phyloP scores from a whole-genome alignment of 1,140 invertebrate species.

The Periplaneta americana region DNA sequence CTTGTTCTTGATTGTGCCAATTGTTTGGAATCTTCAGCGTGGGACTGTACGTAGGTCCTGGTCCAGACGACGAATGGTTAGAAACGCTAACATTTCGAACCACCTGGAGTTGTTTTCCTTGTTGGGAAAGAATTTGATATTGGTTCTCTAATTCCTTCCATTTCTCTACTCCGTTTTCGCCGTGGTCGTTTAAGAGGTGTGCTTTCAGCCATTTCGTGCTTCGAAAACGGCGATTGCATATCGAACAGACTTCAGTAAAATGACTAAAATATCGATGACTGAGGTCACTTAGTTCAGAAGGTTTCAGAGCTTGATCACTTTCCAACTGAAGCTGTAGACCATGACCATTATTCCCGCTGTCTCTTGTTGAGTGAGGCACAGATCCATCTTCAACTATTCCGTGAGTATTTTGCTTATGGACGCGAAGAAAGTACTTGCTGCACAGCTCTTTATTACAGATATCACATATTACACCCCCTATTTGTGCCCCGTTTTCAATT shows the following conservation, averaged over 20 bases:
- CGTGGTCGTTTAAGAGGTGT: slow-evolving; percentile 83
- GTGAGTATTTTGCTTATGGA: slow-evolving; percentile 97
- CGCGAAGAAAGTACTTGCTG: slow-evolving; percentile 94
- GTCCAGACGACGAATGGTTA: not conserved
- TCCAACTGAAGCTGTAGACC: slow-evolving; percentile 8
- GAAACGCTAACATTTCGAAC: not conserved
- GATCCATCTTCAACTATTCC: slow-evolving; percentile 72
- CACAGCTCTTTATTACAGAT: slow-evolving; percentile 96
- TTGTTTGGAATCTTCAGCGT: slow-evolving; percentile 57
- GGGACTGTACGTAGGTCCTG: slow-evolving; percentile 33
- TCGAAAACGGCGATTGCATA: slow-evolving; percentile 83
- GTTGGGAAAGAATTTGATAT: slow-evolving; percentile 19
- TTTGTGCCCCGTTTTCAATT: slow-evolving; percentile 84
- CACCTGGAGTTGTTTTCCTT: slow-evolving; percentile 1
- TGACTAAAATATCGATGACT: slow-evolving; percentile 60
- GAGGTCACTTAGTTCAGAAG: slow-evolving; percentile 47
- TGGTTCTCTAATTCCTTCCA: slow-evolving; percentile 52
- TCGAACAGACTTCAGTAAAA: slow-evolving; percentile 74
- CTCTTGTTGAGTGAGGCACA: slow-evolving; percentile 18
- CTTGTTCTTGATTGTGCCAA: slow-evolving; percentile 1
- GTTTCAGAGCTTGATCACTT: slow-evolving; percentile 37
- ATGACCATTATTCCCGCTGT: slow-evolving; percentile 29
- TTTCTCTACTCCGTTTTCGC: slow-evolving; percentile 62
- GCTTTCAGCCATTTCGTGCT: slow-evolving; percentile 86
- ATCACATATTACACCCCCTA: slow-evolving; percentile 91